Base-by-base conservation (phyloP, 1,140 invertebrate species). In the Musca vetustissima region DNA sequence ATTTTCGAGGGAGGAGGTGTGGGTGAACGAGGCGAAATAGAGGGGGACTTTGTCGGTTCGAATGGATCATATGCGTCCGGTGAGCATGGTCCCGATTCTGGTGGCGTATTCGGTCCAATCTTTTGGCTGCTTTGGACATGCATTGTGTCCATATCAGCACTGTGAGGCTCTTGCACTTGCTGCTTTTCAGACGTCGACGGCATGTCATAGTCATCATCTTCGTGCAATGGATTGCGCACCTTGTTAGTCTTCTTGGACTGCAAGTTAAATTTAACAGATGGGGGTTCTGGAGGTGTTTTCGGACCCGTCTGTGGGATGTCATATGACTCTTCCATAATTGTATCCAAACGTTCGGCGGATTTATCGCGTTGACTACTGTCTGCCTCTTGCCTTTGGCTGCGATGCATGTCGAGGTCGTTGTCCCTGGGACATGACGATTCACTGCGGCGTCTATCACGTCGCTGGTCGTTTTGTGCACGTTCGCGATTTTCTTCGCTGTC, bases 61-160 rank as follows among this genome's bases (percentile, higher is more conserved):
- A 93, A 94, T 1, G 93, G 93, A 88, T 94, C 93, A 79, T 94
- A 95, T 4, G 88, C 91, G 77, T 93, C 92, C 21, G 80, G 80
- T 11, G 81, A 80, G 32, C 79, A 79, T 4, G 80, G 81, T 13
- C 76, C 80, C 22, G 81, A 83, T 52, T 83, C 82, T 3, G 80
- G 82, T 21, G 84, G 79, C 17, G 82, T 82, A 66, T 80, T 84
- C 0, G 83, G 83, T 4, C 83, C 84, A 52, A 83, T 80, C 36
- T 83, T 81, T 64, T 81, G 74, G 13, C 50, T 67, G 36, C 64
- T 61, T 43, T 70, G 69, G 2, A 64, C 50, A 65, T 70, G 69
- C 55, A 70, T 70, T 17, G 66, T 11, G 24, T 69, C 68, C 49
- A 65, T 17, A 13, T 69, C 68, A 17, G 59, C 24, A 7, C 68